Percentiles rank a stretch among this genome's conserved stretches.
Evolutionary conservation across 2,888 invertebrate species (phyloP).

Genomic region (Machimus atricapillus): DNA sequence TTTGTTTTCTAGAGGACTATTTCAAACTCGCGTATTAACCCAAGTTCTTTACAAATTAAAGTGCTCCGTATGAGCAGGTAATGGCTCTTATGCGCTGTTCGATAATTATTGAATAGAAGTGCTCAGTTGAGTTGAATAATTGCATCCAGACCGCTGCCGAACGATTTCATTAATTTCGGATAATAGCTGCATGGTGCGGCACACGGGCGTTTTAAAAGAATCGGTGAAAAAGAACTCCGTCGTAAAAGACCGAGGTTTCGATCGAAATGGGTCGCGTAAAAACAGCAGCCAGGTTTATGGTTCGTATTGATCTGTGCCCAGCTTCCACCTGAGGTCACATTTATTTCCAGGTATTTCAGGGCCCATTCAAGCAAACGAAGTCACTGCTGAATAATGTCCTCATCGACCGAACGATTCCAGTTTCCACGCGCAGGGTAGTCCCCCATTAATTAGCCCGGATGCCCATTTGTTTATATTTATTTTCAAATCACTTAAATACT

Average conservation of each 20-base stretch:
- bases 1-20: not conserved
- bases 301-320: not conserved
- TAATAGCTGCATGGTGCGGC: not conserved
- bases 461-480: not conserved
- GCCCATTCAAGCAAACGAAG: not conserved
- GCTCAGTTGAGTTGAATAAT: slow-evolving; percentile 23
- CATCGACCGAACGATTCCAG: not conserved
- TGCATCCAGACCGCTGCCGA: not conserved
- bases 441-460: not conserved
- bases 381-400: not conserved
- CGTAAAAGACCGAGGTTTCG: not conserved
- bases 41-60: not conserved
- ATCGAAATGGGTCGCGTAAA: not conserved
- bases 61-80: not conserved
- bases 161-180: slow-evolving; percentile 10
- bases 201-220: not conserved
- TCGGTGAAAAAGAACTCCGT: not conserved
- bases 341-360: not conserved
- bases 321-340: not conserved
- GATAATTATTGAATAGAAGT: not conserved
- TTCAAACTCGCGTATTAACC: not conserved
- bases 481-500: slow-evolving; percentile 7
- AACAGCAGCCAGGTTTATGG: not conserved
- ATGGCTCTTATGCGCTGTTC: not conserved
- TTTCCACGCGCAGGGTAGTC: not conserved